Conservation (phyloP, 1,140 invertebrate species). For the Pseudoatta argentina region DNA sequence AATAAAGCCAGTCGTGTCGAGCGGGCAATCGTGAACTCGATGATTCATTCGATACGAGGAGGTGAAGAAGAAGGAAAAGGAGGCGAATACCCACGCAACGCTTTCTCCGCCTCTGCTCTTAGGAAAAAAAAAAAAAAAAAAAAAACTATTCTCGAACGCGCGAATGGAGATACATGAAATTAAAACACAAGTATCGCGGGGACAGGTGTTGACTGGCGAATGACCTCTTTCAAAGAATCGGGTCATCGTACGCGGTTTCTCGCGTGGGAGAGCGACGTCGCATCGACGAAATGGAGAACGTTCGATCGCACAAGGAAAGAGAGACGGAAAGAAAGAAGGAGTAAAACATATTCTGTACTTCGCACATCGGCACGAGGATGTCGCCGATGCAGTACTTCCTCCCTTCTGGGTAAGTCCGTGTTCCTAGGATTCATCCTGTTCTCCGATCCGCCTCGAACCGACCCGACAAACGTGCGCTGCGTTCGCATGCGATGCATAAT, state of each 20-base stretch:
- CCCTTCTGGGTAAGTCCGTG: not conserved
- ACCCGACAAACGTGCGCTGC: conserved; percentile 51
- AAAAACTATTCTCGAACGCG: not conserved
- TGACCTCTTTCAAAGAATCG: conserved; percentile 44
- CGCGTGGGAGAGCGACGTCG: not conserved
- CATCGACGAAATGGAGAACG: not conserved
- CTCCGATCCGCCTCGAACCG: conserved; percentile 5
- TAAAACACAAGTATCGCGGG: not conserved
- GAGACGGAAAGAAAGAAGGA: not conserved
- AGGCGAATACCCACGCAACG: conserved; percentile 18
- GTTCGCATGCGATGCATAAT: conserved; percentile 70
- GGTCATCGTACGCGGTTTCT: conserved; percentile 7
- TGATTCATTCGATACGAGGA: conserved; percentile 25
- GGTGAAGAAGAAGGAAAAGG: not conserved
- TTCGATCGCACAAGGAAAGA: not conserved
- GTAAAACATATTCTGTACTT: not conserved
- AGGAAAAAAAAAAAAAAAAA: conserved; percentile 17
- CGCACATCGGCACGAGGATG: not conserved
- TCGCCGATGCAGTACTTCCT: conserved; percentile 20
- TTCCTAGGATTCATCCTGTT: conserved; percentile 34
- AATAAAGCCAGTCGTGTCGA: conserved; percentile 33
- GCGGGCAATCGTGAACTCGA: conserved; percentile 2
- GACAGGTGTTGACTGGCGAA: conserved; percentile 30
- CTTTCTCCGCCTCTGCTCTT: conserved; percentile 6
- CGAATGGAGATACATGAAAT: conserved; percentile 10